Percentiles rank a stretch among this genome's conserved stretches.
phyloP scores from a whole-genome alignment of 2,113 vertebrate species.

The Pedetes capensis region DNA sequence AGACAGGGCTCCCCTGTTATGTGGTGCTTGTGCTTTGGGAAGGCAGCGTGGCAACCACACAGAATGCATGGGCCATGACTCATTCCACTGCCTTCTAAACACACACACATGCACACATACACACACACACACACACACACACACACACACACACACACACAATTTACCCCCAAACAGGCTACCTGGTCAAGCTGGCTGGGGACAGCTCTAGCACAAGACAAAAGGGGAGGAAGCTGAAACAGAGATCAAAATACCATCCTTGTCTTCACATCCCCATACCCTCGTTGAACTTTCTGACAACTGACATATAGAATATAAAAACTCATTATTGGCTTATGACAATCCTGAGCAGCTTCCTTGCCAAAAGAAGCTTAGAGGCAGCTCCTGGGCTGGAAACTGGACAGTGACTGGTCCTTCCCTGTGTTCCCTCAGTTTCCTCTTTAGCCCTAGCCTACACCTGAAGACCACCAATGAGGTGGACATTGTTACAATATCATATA shows the following conservation, averaged over 20 bases:
- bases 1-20: neutral
- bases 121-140: neutral
- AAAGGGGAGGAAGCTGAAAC: neutral
- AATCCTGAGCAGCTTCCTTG: neutral
- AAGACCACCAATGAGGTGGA: neutral
- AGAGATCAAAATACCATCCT: neutral
- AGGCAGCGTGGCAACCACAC: neutral
- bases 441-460: neutral
- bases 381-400: neutral
- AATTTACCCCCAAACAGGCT: neutral
- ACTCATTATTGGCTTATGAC: neutral
- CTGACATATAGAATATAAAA: neutral
- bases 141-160: too few relatives aligned
- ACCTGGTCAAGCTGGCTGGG: neutral
- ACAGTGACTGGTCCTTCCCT: neutral
- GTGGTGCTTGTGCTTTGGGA: rapidly evolving
- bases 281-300: neutral
- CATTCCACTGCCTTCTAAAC: neutral
- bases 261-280: neutral
- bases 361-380: neutral
- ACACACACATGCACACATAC: neutral
- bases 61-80: neutral
- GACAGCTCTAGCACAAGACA: neutral
- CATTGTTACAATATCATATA: neutral
- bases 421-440: neutral